Evolutionary conservation across 1,140 invertebrate species (phyloP).

Genomic region (Pachyrhynchus sulphureomaculatus): DNA sequence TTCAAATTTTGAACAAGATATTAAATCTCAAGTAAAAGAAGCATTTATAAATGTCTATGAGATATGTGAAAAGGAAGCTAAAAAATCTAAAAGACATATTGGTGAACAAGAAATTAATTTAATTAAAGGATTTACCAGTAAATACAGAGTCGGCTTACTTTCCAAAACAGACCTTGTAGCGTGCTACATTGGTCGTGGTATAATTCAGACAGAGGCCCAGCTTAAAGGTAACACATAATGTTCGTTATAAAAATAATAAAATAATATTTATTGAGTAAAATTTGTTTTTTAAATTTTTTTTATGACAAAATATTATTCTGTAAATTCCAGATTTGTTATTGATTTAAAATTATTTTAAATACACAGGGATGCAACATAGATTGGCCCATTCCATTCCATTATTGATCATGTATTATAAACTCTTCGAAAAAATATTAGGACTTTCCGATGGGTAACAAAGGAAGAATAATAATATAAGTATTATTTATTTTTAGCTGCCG

Average conservation of each 20-base stretch:
- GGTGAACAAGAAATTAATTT: slow-evolving; percentile 31
- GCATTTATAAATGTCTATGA: slow-evolving; percentile 38
- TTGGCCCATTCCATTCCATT: too few relatives aligned
- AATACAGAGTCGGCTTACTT: slow-evolving; percentile 41
- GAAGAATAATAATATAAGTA: too few relatives aligned
- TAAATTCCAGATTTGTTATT: too few relatives aligned
- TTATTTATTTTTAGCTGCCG: slow-evolving; percentile 39
- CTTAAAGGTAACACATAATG: slow-evolving; percentile 41
- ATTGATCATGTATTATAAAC: too few relatives aligned
- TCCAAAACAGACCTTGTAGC: slow-evolving; percentile 40
- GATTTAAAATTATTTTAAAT: too few relatives aligned
- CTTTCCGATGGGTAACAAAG: too few relatives aligned
- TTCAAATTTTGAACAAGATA: slow-evolving; percentile 39
- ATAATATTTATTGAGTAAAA: slow-evolving; percentile 2
- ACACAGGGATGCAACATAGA: too few relatives aligned
- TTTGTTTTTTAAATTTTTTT: too few relatives aligned
- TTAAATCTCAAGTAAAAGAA: slow-evolving; percentile 40
- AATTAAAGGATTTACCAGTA: slow-evolving; percentile 38
- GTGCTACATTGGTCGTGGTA: slow-evolving; percentile 42
- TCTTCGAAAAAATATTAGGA: too few relatives aligned
- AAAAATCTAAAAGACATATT: slow-evolving; percentile 27
- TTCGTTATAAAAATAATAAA: too few relatives aligned
- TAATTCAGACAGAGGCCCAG: slow-evolving; percentile 40
- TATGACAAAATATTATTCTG: too few relatives aligned
- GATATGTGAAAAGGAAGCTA: slow-evolving; percentile 38